Evolutionary conservation across 2,888 invertebrate species (phyloP), one percentile per base, ranked within the genome.

Genomic region (Limnephilus lunatus): DNA sequence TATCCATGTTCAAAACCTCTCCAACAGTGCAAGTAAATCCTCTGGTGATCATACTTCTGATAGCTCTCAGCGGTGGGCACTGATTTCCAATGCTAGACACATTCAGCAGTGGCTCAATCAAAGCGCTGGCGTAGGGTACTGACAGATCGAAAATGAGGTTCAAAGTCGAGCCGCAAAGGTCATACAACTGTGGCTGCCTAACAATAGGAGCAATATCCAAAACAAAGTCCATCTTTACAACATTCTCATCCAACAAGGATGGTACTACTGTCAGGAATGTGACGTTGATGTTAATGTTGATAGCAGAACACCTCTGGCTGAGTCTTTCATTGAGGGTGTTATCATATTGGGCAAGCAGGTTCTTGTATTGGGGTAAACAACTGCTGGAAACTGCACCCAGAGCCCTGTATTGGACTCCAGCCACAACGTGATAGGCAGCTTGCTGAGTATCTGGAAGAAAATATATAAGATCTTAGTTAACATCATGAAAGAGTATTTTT

Each of bases 21-120:
- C 99, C 99, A 90, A 98, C 97, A 94, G 98, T 98, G 94, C 99
- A 99, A 81, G 98, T 98, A 94, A 99, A 99, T 92, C 99, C 99
- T 94, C 99, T 97, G 0, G 97, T 96, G 92, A 99, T 98, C 3
- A 97, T 97, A 83, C 99, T 99, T 94, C 97, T 97, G 3, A 98
- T 96, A 3, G 99, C 99, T 94, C 98, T 97, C 89, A 99, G 95
- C 3, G 99, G 98, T 90, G 99, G 99, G 95, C 99, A 99, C 95
- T 98, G 98, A 94, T 98, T 98, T 80, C 98, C 98, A 94, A 99
- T 98, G 48, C 98, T 97, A 1, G 98, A 98, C 2, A 99, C 98
- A 94, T 99, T 99, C 48, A 99, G 95, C 9, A 99, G 96, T 3
- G 98, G 98, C 94, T 99, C 98, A 94, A 99, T 98, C 1, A 98